Conservation (phyloP, 2,797 vertebrate species). For the Amblyraja radiata region DNA sequence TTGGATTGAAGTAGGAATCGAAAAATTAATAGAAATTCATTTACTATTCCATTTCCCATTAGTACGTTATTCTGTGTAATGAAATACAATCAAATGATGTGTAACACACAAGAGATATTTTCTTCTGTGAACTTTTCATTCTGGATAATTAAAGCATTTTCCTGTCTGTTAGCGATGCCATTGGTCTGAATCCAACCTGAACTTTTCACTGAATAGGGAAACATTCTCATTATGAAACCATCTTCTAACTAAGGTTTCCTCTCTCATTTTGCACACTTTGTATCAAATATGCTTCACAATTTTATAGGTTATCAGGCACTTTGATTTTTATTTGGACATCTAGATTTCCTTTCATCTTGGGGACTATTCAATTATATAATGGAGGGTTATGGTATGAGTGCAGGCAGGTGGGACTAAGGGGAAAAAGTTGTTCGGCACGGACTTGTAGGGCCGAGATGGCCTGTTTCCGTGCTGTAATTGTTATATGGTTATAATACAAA, state of each 20-base stretch:
- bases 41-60: constrained; percentile 5
- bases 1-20: neutral
- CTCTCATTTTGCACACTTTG: neutral
- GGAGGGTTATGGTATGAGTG: too few relatives aligned
- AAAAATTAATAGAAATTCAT: constrained; percentile 1
- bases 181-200: neutral
- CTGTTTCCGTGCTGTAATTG: too few relatives aligned
- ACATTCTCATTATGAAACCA: neutral
- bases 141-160: neutral
- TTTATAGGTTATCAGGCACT: neutral
- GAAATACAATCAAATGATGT: constrained; percentile 9
- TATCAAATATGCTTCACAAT: neutral
- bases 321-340: neutral
- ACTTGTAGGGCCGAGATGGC: too few relatives aligned
- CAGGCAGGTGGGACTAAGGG: too few relatives aligned
- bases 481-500: too few relatives aligned
- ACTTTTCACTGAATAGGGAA: neutral
- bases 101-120: neutral
- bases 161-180: neutral
- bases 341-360: neutral
- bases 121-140: neutral
- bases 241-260: neutral
- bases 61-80: neutral
- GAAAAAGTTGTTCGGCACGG: too few relatives aligned
- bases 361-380: too few relatives aligned